phyloP scores from a whole-genome alignment of 2,888 invertebrate genomes.

The Hesperia comma region DNA sequence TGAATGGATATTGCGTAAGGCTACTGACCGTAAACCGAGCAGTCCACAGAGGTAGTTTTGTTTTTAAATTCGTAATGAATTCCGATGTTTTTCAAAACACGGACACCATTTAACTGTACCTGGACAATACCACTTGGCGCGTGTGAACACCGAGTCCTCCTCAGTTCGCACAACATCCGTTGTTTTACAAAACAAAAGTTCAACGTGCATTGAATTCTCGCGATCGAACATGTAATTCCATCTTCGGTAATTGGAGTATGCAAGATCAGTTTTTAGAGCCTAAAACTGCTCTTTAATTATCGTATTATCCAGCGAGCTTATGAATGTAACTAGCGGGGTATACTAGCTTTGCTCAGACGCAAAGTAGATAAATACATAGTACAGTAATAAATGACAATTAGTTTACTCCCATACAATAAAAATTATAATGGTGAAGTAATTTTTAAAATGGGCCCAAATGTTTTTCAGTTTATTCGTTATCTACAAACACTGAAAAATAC shows the following conservation, averaged over 20 bases:
- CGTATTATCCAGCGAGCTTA: background rate
- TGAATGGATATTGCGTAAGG: background rate
- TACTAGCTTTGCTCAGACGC: too few species aligned
- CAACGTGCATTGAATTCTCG: conserved; percentile 19
- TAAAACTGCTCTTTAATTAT: background rate
- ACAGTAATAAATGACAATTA: too few species aligned
- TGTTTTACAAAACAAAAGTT: conserved; percentile 25
- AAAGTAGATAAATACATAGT: too few species aligned
- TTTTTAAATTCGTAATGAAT: background rate
- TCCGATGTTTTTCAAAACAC: conserved; percentile 14
- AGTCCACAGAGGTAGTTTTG: background rate
- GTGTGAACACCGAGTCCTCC: conserved; percentile 8
- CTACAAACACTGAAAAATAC: too few species aligned
- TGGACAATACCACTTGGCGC: background rate
- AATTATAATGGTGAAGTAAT: too few species aligned
- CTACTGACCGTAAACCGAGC: background rate
- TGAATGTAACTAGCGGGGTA: too few species aligned
- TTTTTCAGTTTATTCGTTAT: too few species aligned
- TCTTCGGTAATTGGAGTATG: background rate
- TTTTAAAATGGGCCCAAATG: too few species aligned
- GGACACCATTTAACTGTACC: background rate
- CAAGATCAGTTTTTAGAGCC: background rate
- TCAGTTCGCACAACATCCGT: conserved; percentile 20
- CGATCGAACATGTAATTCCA: background rate
- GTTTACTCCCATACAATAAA: too few species aligned